Evolutionary conservation across 2,888 invertebrate genomes (phyloP), one percentile per base, ranked within the genome.

Genomic region (Chrysolina haemoptera): DNA sequence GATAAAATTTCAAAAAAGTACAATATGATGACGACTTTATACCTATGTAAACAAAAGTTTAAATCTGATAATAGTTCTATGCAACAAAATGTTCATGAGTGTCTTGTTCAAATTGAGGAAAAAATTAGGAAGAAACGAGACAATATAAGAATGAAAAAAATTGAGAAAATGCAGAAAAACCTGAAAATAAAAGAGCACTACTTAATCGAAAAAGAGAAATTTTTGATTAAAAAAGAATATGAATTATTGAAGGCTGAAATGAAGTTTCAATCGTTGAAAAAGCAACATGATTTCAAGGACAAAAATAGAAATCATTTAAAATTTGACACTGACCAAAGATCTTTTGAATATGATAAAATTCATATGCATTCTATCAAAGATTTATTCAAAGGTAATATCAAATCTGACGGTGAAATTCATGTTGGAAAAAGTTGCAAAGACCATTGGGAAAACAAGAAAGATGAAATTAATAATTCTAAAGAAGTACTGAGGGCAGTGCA

Each of bases 181-280:
- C 70, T 75, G 68, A 72, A 68, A 68, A 71, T 72, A 14, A 75
- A 72, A 69, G 72, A 75, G 41, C 35, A 62, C 12, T 75, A 72
- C 48, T 46, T 75, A 14, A 55, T 65, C 18, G 65, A 72, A 16
- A 75, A 75, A 50, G 75, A 75, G 50, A 59, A 65, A 27, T 70
- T 70, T 73, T 68, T 73, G 16, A 70, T 73, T 20, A 62, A 73
- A 62, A 73, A 65, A 62, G 73, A 73, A 43, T 66, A 70, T 48
- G 65, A 73, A 50, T 65, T 75, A 20, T 8, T 68, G 3, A 66
- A 62, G 50, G 64, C 41, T 65, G 63, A 74, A 67, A 68, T 40
- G n/a, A 71, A 65, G 55, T 18, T 66, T 22, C 46, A 50, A 16
- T 11, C 11, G 4, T 3, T 20, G 5, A 53, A 53, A 20, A 20